Evolutionary conservation across 2,888 invertebrate species (phyloP).

Genomic region (Didymodactylos carnosus): DNA sequence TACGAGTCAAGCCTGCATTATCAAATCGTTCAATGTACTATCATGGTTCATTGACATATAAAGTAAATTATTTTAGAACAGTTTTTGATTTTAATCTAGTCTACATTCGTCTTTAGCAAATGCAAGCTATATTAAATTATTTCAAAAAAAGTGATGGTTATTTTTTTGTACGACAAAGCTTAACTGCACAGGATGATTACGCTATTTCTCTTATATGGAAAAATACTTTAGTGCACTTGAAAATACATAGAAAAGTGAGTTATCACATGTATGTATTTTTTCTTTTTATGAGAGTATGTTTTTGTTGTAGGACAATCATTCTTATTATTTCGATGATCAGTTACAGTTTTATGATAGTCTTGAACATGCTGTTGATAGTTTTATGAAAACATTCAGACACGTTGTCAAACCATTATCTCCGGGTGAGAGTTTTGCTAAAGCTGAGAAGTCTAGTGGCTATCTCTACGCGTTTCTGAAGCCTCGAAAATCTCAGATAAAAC

Average conservation of each 20-base stretch:
- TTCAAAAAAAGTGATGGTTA: background rate
- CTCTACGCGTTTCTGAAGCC: background rate
- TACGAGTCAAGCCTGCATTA: background rate
- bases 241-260: background rate
- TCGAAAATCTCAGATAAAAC: background rate
- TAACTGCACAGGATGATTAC: background rate
- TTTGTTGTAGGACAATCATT: too few species aligned
- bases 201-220: background rate
- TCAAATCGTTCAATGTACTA: background rate
- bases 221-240: background rate
- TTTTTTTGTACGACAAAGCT: background rate
- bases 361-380: background rate
- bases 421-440: background rate
- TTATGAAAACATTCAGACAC: background rate
- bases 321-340: background rate
- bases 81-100: too few species aligned
- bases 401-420: background rate
- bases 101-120: background rate
- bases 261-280: background rate
- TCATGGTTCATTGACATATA: background rate
- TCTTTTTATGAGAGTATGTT: background rate
- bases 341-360: background rate
- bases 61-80: background rate
- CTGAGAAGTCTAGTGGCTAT: background rate
- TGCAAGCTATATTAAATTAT: background rate